Percentiles rank a stretch among this genome's conserved stretches.
phyloP scores from a whole-genome alignment of 1,140 invertebrate genomes.

The Brachionus plicatilis region DNA sequence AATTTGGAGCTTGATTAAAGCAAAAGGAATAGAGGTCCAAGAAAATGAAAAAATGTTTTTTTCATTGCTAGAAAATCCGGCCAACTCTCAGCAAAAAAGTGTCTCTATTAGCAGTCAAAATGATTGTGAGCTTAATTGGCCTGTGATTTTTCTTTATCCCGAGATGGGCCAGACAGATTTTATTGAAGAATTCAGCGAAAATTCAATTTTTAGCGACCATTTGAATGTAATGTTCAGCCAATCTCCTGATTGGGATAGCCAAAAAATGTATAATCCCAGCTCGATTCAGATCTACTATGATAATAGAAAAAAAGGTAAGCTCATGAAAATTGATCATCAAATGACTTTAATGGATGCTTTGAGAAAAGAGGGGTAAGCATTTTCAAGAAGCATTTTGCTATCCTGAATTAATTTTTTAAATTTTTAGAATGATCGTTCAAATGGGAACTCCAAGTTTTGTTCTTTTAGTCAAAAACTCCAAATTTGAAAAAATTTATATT shows the following conservation, averaged over 20 bases:
- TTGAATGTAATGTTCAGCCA: constrained; percentile 68
- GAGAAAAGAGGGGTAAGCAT: constrained; percentile 60
- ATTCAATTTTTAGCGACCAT: constrained; percentile 66
- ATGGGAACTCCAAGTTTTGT: constrained; percentile 60
- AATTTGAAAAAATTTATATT: constrained; percentile 22
- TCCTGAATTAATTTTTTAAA: neutral
- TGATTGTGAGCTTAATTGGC: constrained; percentile 60
- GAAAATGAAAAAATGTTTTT: constrained; percentile 29
- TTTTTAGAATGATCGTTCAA: constrained; percentile 57
- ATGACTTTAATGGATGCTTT: constrained; percentile 65
- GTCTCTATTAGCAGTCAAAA: neutral
- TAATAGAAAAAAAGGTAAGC: constrained; percentile 62
- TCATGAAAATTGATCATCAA: constrained; percentile 62
- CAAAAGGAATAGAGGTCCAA: neutral
- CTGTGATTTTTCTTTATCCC: constrained; percentile 75
- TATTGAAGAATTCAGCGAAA: constrained; percentile 64
- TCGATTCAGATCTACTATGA: constrained; percentile 69
- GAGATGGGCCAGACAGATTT: constrained; percentile 61
- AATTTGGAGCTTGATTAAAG: neutral
- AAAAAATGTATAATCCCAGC: constrained; percentile 62
- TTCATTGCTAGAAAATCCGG: constrained; percentile 4
- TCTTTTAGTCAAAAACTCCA: constrained; percentile 55
- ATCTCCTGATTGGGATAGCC: constrained; percentile 66
- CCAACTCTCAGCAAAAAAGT: neutral
- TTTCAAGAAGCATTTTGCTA: neutral